These are phyloP conservation scores for Hemiscyllium ocellatum DNA, from an alignment of 2,113 vertebrate species.

Conservation along the genomic window DNA sequence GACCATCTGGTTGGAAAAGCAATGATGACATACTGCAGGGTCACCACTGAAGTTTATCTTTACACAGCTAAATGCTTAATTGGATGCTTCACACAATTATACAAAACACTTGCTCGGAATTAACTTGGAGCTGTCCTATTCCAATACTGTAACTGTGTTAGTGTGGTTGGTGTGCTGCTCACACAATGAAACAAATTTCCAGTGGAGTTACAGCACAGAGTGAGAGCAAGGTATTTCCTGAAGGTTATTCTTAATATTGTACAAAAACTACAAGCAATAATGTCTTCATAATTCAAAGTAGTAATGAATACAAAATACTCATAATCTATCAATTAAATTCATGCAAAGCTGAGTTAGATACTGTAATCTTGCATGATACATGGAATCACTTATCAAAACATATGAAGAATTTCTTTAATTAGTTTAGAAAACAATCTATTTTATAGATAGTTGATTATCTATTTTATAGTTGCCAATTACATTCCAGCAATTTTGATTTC, in stretches of 20 bases:
- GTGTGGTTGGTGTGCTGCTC: not conserved
- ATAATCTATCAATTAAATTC: not conserved
- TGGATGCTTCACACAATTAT: not conserved
- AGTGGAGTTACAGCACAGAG: not conserved
- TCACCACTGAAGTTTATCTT: not conserved
- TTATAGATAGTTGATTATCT: not conserved
- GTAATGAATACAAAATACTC: not conserved
- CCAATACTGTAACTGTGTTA: not conserved
- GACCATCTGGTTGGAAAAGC: not conserved
- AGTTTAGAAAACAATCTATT: not conserved
- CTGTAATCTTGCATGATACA: not conserved
- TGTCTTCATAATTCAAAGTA: not conserved
- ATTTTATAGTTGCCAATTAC: not conserved
- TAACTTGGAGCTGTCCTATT: not conserved
- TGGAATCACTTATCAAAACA: not conserved
- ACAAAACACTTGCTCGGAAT: not conserved
- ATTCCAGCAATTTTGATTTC: not conserved
- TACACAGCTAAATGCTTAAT: not conserved
- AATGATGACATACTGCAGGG: not conserved
- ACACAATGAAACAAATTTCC: too few species aligned
- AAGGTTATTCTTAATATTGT: not conserved
- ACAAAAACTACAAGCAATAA: not conserved
- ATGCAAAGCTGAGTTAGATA: not conserved
- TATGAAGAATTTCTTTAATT: not conserved
- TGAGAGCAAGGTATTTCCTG: not conserved